Percentiles rank a stretch among this genome's conserved stretches.
Evolutionary conservation across 2,888 invertebrate species (phyloP).

Genomic region (Andricus quercusramuli): DNA sequence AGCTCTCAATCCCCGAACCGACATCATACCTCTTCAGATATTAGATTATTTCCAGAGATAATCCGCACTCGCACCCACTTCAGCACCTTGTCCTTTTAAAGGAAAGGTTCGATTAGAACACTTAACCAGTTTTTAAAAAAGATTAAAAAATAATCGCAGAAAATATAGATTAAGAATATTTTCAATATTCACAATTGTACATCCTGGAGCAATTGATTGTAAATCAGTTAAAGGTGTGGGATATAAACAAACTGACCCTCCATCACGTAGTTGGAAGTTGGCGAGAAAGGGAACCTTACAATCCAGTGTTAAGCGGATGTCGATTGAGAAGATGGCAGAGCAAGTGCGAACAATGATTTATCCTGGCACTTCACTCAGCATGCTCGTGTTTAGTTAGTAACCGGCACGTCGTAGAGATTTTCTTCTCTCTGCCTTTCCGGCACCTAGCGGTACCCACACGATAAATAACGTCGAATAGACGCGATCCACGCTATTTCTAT

Average conservation of each 20-base stretch:
- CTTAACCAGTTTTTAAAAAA: not conserved
- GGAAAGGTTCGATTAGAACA: not conserved
- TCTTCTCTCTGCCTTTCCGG: constrained; percentile 58
- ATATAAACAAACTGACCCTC: constrained; percentile 31
- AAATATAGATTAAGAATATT: no score
- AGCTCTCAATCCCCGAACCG: constrained; percentile 54
- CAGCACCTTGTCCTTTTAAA: constrained; percentile 32
- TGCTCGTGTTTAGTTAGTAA: constrained; percentile 49
- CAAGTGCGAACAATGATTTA: constrained; percentile 55
- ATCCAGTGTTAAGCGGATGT: constrained; percentile 44
- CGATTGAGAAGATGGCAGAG: constrained; percentile 48
- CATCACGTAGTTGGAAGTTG: constrained; percentile 41
- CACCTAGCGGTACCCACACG: constrained; percentile 54
- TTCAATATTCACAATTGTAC: constrained; percentile 1
- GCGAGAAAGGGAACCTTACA: constrained; percentile 41
- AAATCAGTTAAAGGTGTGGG: not conserved
- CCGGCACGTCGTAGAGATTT: constrained; percentile 52
- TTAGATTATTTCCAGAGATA: constrained; percentile 16
- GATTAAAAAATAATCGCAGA: no score
- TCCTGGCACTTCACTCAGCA: constrained; percentile 54
- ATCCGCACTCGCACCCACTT: constrained; percentile 37
- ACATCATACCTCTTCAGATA: constrained; percentile 44
- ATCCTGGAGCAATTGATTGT: not conserved
- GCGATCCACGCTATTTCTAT: constrained; percentile 59
- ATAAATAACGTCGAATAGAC: constrained; percentile 64